Percentiles rank a stretch among this genome's conserved stretches.
These are phyloP conservation scores for Anabas testudineus DNA, from an alignment of 2,797 vertebrate genomes.

Conservation along the genomic window DNA sequence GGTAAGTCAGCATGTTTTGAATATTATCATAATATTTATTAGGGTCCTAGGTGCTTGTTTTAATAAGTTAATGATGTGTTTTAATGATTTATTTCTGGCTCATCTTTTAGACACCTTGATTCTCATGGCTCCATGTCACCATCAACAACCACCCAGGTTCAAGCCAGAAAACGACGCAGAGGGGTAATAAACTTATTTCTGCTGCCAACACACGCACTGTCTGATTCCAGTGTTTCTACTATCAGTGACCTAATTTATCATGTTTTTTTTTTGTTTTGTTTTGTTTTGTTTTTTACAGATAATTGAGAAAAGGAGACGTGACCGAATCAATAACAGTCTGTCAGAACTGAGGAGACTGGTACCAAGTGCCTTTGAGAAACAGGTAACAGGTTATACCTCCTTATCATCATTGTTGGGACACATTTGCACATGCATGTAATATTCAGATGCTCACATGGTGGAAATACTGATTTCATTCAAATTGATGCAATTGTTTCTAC, in stretches of 20 bases:
- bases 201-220: constrained; percentile 1
- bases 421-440: neutral
- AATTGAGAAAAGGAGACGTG: constrained; percentile 96
- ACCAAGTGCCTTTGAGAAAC: constrained; percentile 97
- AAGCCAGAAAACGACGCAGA: constrained; percentile 95
- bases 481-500: constrained; percentile 4
- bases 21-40: too few species aligned
- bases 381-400: constrained; percentile 81
- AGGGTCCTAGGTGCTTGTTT: too few species aligned
- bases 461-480: neutral
- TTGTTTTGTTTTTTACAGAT: constrained; percentile 81
- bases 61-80: too few species aligned
- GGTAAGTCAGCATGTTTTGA: constrained; percentile 79
- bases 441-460: neutral
- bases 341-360: constrained; percentile 94
- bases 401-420: neutral
- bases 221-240: neutral
- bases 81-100: neutral
- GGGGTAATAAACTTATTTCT: constrained; percentile 83
- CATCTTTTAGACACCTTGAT: constrained; percentile 76
- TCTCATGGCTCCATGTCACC: constrained; percentile 91
- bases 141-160: constrained; percentile 90
- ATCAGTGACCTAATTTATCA: neutral
- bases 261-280: neutral
- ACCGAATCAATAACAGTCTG: constrained; percentile 97